Evolutionary conservation across 2,113 vertebrate species (phyloP), one percentile per base, ranked within the genome.

Genomic region (Nothocercus julius): DNA sequence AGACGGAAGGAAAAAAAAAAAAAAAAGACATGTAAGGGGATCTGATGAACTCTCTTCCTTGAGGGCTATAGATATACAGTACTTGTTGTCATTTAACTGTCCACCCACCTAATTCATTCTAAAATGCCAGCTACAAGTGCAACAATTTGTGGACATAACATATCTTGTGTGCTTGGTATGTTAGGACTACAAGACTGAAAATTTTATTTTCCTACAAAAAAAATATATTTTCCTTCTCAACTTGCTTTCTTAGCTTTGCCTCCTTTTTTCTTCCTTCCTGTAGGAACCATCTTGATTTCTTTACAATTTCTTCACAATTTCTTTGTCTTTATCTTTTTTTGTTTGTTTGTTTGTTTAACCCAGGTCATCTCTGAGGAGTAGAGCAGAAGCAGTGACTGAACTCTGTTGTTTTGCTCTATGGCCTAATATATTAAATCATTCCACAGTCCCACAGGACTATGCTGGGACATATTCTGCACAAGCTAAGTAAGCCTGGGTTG

Each of bases 51-150:
- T 75, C 19, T 76, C 53, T 90, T 70, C 66, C 84, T 95, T 77
- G 54, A 91, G 69, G 90, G 74, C 51, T 92, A 81, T 89, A 92
- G 93, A 89, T 94, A 87, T 44, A 83, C 64, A 91, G 47, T 87
- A 75, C 54, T 87, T 90, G 53, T 82, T 92, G 77, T 89, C 94
- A 86, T 38, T 79, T 85, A 84, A 75, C 78, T 1, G 2, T 77
- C 90, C 58, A 92, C 74, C 72, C 62, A 56, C 74, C 82, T 79
- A 75, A 91, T 75, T 95, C 47, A 70, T 96, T 92, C 59, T 56
- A 80, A 45, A 92, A 82, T 64, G 47, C 62, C 69, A 93, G 45
- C 68, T 94, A 77, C 66, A 92, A 90, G 53, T 84, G 59, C 66
- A 83, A 32, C 66, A n/a, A 40, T 95, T 95, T 87, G 83, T 69